These are phyloP conservation scores for Pachyuromys duprasi DNA, from an alignment of 2,797 vertebrate species.

Conservation along the genomic window DNA sequence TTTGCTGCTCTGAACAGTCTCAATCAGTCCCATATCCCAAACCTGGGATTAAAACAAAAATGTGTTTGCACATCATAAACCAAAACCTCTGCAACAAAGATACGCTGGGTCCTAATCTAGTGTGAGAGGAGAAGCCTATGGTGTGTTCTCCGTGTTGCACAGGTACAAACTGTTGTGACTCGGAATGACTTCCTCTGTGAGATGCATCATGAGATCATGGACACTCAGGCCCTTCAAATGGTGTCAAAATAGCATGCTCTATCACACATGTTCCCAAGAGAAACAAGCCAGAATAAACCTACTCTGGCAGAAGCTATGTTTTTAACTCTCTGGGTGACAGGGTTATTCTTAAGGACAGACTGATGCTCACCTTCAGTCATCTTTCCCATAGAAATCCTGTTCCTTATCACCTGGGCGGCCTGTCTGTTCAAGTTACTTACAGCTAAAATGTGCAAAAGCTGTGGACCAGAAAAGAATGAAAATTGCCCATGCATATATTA, in stretches of 20 bases:
- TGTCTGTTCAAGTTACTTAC: not conserved
- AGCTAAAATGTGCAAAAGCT: not conserved
- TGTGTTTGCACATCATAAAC: too few relatives aligned
- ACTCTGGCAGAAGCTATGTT: not conserved
- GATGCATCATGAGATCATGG: not conserved
- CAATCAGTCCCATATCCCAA: too few relatives aligned
- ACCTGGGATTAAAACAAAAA: too few relatives aligned
- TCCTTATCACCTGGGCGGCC: not conserved
- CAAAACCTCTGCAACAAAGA: too few relatives aligned
- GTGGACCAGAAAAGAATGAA: not conserved
- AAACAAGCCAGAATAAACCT: not conserved
- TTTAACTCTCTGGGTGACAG: not conserved
- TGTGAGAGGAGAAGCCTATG: too few relatives aligned
- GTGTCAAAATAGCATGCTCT: not conserved
- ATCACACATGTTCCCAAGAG: not conserved
- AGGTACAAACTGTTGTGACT: not conserved
- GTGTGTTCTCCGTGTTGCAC: too few relatives aligned
- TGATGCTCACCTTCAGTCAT: not conserved
- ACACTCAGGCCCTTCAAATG: not conserved
- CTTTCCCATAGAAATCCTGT: not conserved
- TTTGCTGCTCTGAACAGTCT: too few relatives aligned
- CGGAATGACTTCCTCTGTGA: not conserved
- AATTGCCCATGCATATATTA: not conserved
- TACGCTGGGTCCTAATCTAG: not conserved
- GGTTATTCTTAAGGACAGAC: not conserved